Evolutionary conservation across 1,140 invertebrate species (phyloP), one percentile per base, ranked within the genome.

Genomic region (Musca domestica): DNA sequence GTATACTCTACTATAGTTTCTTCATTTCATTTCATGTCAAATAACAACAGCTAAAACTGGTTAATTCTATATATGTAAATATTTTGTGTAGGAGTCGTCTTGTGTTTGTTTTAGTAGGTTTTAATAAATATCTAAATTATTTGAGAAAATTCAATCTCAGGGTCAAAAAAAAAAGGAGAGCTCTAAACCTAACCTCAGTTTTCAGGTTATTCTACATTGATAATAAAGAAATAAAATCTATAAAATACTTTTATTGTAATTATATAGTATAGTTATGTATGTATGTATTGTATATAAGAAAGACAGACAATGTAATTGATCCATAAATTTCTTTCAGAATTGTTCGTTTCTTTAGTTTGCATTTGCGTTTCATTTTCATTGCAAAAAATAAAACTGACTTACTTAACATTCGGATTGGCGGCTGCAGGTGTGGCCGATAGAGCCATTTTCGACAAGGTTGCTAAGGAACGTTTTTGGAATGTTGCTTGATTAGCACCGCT

Each of bases 391-490:
- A 30, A 7, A 34, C 19, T 61, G 27, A 61, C 63, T 68, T 68
- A 68, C 61, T 68, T 68, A 41, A 56, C 51, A 46, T 76, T 71
- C 70, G 70, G 69, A 70, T 71, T 74, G 54, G 56, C 56, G 34
- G 56, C 30, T 2, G 75, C 76, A 22, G 79, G 79, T 52, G 77
- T 75, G 71, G 80, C 84, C 66, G 88, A 88, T 23, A 90, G 81
- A 70, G 88, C 87, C 87, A 89, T 88, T 82, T 90, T 90, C 70
- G 88, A 88, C 69, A 90, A 84, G 74, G 88, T 88, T 71, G 88
- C 89, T 76, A 90, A 83, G 83, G 88, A 89, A 84, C 88, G 85
- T 76, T 89, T 86, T 73, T 88, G 88, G 82, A 88, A 89, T 78
- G 83, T 87, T 41, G 34, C 34, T 56, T 87, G 84, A 73, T 83